Base-by-base conservation (phyloP, 2,888 invertebrate species). In the Drosophila stalkeri region DNA sequence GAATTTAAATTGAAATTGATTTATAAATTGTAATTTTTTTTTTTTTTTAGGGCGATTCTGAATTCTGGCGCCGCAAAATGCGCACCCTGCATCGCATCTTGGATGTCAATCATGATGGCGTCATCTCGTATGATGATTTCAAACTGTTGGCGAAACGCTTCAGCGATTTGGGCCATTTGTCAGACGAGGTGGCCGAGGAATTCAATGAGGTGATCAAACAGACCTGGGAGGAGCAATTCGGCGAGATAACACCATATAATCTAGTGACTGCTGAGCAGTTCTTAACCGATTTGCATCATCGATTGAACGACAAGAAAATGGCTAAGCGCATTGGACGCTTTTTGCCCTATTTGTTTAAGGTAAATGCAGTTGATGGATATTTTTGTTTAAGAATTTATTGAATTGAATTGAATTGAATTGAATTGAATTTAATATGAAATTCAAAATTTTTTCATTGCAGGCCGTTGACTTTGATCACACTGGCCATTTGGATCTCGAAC, bases 31-130 rank as follows among this genome's bases (percentile, higher is more conserved):
- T 2, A 16, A 1, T 12, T 23, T 55, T 6, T 18, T 1, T 37
- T 16, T 44, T 2, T 6, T 23, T 64, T 6, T 56, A 93, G 93
- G 93, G 93, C 7, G 91, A 93, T 49, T 92, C 91, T 20, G 95
- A 95, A 67, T 97, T 97, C 92, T 97, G 97, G 97, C 94, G 97
- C 37, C 94, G 96, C 88, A 97, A 97, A 94, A 97, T 97, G 96
- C 95, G 97, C 39, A 97, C 97, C 0, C 95, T 97, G 64, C 97
- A 97, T 93, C 95, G 95, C 81, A 95, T 97, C 72, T 93, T 97
- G 77, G 97, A 97, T 91, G 95, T 97, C 0, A 97, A 97, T 93
- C 97, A 96, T 91, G 97, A 97, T 86, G 97, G 97, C 0, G 95
- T 97, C 75, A 95, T 97, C 86, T 96, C 97, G 1, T 97, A 94